Evolutionary conservation across 2,113 vertebrate genomes (phyloP).

Genomic region (Craseonycteris thonglongyai): DNA sequence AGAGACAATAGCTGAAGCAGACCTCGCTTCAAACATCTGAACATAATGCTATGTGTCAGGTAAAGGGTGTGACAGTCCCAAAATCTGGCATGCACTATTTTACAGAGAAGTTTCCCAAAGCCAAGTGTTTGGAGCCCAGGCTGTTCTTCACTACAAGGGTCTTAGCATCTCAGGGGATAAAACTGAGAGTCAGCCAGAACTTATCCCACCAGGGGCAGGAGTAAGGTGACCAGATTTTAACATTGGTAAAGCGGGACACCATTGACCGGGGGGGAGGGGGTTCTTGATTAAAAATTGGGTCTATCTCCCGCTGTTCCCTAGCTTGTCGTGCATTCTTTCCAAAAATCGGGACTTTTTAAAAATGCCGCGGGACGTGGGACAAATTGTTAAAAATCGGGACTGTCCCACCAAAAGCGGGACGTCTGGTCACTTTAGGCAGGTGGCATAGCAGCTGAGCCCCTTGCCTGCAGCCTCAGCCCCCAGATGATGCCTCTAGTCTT

Average conservation of each 20-base stretch:
- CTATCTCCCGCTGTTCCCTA: no score
- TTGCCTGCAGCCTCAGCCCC: rapidly evolving
- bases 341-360: no score
- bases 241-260: no score
- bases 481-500: rapidly evolving
- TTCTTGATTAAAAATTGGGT: no score
- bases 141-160: neutral
- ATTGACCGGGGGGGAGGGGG: no score
- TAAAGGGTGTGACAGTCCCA: neutral
- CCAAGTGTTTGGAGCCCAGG: neutral
- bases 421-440: no score
- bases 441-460: rapidly evolving
- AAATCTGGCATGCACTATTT: neutral
- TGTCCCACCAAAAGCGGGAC: no score
- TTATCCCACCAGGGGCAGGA: rapidly evolving
- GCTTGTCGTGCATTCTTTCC: no score
- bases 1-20: rapidly evolving
- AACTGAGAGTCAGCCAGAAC: neutral
- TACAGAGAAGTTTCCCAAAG: neutral
- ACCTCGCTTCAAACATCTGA: neutral
- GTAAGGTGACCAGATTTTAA: no score
- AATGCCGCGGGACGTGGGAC: no score
- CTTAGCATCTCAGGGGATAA: neutral
- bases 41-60: neutral
- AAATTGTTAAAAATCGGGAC: no score